Evolutionary conservation across 2,113 vertebrate species (phyloP), one percentile per base, ranked within the genome.

Genomic region (Falco punctatus): DNA sequence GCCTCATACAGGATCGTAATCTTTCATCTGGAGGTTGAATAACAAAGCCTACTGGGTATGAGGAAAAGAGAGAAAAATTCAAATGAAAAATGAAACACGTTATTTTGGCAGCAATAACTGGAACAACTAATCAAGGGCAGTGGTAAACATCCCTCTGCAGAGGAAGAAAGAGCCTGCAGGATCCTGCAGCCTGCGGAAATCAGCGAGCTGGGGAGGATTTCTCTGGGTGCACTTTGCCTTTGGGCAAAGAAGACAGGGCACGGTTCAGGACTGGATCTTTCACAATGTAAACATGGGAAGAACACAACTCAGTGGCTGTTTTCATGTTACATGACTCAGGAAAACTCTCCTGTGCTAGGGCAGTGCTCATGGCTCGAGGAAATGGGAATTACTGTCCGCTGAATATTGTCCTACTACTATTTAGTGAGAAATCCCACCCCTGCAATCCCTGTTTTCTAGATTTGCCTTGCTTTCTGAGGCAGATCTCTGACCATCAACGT

Each of bases 221-320:
- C 32, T 46, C 57, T 52, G 72, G 42, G n/a, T 49, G 58, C 52
- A 57, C 13, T 30, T 22, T 26, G 22, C 14, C 64, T 67, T 40
- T 15, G 55, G 35, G 71, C 22, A 42, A 46, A 61, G 33, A 35
- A 22, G 38, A 28, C 52, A 28, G 23, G 30, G 20, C 23, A 80
- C 4, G 26, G 51, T 30, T 32, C 71, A 55, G 72, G 51, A 16
- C 32, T 67, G 35, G 73, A 55, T 40, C 64, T 57, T 64, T 44
- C 28, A 24, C 0, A 1, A 35, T 6, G 32, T 18, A 24, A 40
- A n/a, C 0, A 4, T 11, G 30, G 77, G 64, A 69, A 62, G n/a
- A 64, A 42, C 26, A 57, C 24, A 42, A 24, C 20, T 30, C 26
- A 46, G 4, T 6, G 16, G 75, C 27, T 65, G 24, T 54, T 85